A percentile compares a stretch with the other conserved stretches of the same genome.
phyloP scores from a whole-genome alignment of 1,140 invertebrate species.

The Radopholus similis region DNA sequence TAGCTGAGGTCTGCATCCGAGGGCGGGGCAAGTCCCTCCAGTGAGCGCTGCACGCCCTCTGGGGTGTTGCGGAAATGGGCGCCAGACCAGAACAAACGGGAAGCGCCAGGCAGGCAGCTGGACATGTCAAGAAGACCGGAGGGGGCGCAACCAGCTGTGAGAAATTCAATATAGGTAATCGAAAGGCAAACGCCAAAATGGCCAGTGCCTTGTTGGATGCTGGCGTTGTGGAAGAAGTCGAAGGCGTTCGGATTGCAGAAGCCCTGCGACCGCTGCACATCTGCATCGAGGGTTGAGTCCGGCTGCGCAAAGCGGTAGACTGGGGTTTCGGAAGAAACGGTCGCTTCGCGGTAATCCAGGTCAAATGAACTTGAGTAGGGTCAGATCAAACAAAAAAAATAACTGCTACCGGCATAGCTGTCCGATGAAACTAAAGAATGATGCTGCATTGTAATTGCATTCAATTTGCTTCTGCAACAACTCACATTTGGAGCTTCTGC shows the following conservation, averaged over 20 bases:
- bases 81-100: conserved; percentile 54
- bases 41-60: conserved; percentile 24
- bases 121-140: conserved; percentile 50
- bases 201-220: conserved; percentile 38
- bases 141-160: conserved; percentile 43
- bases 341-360: conserved; percentile 37
- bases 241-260: conserved; percentile 54
- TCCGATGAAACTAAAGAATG: conserved; percentile 39
- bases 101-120: conserved; percentile 44
- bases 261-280: conserved; percentile 30
- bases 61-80: conserved; percentile 50
- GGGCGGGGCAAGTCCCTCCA: conserved; percentile 35
- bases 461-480: neutral
- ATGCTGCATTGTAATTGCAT: neutral
- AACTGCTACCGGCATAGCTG: conserved; percentile 47
- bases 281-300: conserved; percentile 35
- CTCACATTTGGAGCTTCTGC: conserved; percentile 25
- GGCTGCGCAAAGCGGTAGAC: conserved; percentile 42
- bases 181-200: neutral
- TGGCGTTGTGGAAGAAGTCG: conserved; percentile 47
- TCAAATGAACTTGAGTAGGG: conserved; percentile 42
- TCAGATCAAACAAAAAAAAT: conserved; percentile 13
- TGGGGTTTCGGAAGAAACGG: conserved; percentile 27
- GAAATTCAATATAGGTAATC: conserved; percentile 6
- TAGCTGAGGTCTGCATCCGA: conserved; percentile 43